Evolutionary conservation across 37 sponge, comb jelly and placozoan genomes (phyloP), one percentile per base, ranked within the genome.

Genomic region (Ianthella basta): DNA sequence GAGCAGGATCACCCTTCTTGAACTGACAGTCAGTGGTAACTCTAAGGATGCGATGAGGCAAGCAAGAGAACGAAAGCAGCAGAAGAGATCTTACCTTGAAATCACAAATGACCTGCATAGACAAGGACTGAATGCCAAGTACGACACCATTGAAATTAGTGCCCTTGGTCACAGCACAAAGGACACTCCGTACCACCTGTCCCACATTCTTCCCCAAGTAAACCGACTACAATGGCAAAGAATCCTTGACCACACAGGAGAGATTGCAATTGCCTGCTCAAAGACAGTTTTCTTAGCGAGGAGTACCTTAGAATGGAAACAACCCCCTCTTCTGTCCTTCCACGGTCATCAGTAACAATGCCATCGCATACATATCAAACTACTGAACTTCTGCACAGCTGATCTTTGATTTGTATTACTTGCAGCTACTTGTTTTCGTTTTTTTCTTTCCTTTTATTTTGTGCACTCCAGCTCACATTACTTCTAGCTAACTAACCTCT

Each of bases 151-250:
- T 60, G 82, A 82, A 63, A 82, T 82, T 13, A 41, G 82, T 56
- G 61, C 40, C 33, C 82, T 82, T 5, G 82, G 82, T 60, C 82
- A 63, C 82, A 32, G 66, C 66, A 78, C 53, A n/a, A 75, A 78
- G 36, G 86, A 74, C 34, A 86, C 77, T 23, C 65, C 5, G 23
- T 64, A 64, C 66, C 66, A 64, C 23, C 66, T 64, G n/a, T 10
- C 66, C 12, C 66, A 64, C 66, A 64, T 30, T 29, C 14, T 16
- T 30, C 23, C 66, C n/a, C 66, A 64, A 64, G n/a, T 64, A 16
- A 64, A 64, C 66, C 23, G 66, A 16, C n/a, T 20, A 16, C 14
- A 21, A 16, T 64, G 66, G 66, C 66, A 64, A 16, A 16, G 66
- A 8, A 64, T 64, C 14, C 66, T 64, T 16, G 23, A 64, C 27